Conservation (phyloP, 2,888 invertebrate genomes). For the Volucella inanis region DNA sequence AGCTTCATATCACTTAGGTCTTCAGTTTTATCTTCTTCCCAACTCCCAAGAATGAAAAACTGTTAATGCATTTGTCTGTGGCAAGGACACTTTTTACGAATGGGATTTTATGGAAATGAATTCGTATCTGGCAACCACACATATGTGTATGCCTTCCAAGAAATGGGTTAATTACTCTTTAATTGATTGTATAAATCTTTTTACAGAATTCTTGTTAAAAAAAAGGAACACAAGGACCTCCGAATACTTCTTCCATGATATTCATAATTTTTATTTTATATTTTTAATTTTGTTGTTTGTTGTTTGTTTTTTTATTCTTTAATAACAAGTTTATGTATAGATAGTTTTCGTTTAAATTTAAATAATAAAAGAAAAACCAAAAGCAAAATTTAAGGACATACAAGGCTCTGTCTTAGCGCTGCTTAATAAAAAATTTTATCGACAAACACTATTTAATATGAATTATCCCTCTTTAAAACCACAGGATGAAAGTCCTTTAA, state of each 20-base stretch:
- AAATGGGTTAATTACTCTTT: conserved; percentile 30
- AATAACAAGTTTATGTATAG: conserved; percentile 55
- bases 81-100: conserved; percentile 48
- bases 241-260: conserved; percentile 46
- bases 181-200: conserved; percentile 32
- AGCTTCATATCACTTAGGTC: conserved; percentile 27
- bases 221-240: conserved; percentile 11
- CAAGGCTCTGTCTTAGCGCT: conserved; percentile 53
- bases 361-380: conserved; percentile 57
- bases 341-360: conserved; percentile 60
- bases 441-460: conserved; percentile 47
- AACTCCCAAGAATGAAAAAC: conserved; percentile 27
- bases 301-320: conserved; percentile 20
- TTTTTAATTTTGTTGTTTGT: conserved; percentile 29
- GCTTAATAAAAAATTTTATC: conserved; percentile 24
- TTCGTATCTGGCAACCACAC: conserved; percentile 17
- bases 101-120: conserved; percentile 59
- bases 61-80: conserved; percentile 62
- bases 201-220: too few species aligned
- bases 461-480: conserved; percentile 31
- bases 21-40: conserved; percentile 26
- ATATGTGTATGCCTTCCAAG: not conserved
- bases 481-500: conserved; percentile 40
- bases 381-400: conserved; percentile 55
- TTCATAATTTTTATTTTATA: conserved; percentile 60